Conservation (phyloP, 2,113 vertebrate genomes). For the Prionailurus bengalensis region DNA sequence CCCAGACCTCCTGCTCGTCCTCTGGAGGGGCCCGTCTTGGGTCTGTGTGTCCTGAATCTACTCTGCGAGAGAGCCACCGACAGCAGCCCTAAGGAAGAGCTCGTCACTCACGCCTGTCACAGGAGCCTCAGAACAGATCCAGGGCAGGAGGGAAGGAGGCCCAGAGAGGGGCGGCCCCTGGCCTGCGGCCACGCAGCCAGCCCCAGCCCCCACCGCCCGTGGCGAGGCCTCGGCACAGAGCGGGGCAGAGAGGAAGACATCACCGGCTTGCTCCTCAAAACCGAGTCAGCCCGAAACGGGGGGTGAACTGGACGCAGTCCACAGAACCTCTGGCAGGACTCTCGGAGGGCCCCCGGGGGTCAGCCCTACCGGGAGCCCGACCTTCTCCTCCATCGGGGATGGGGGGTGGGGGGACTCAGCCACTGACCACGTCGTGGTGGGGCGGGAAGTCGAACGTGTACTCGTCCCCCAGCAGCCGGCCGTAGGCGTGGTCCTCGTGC, state of each 20-base stretch:
- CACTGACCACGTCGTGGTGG: slow-evolving; percentile 92
- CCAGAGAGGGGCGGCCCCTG: too few species aligned
- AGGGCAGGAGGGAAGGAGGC: neutral
- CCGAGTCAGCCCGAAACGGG: accelerated
- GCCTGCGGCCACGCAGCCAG: neutral
- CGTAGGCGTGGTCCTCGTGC: slow-evolving; percentile 90
- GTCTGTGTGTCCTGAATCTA: too few species aligned
- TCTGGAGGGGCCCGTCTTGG: neutral
- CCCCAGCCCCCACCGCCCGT: accelerated
- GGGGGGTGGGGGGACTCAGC: accelerated
- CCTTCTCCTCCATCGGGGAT: accelerated
- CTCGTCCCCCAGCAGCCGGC: slow-evolving; percentile 90
- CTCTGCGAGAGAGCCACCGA: accelerated
- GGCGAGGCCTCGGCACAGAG: accelerated
- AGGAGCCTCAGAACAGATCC: neutral
- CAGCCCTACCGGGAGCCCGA: accelerated
- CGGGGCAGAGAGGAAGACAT: accelerated
- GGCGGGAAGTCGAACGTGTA: slow-evolving; percentile 97
- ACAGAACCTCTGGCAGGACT: neutral
- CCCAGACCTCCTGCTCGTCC: accelerated
- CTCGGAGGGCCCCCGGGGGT: too few species aligned
- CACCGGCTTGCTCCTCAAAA: neutral
- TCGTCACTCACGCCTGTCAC: accelerated
- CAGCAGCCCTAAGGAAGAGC: neutral
- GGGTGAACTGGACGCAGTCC: accelerated